Percentiles rank a stretch among this genome's conserved stretches.
phyloP scores from a whole-genome alignment of 2,113 vertebrate genomes.

The Opisthocomus hoazin region DNA sequence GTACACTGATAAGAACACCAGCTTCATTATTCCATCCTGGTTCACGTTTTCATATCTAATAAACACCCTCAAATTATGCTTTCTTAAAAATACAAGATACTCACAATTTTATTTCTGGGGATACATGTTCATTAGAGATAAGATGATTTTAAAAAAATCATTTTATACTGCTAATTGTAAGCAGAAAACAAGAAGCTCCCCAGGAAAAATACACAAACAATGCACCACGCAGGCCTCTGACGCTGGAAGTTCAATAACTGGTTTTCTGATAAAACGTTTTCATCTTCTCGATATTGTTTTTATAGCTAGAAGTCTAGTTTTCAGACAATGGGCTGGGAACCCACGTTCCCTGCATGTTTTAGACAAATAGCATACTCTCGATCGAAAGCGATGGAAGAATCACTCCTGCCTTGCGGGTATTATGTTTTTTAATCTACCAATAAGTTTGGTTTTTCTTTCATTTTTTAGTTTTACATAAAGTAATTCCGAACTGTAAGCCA shows the following conservation, averaged over 20 bases:
- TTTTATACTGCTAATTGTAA: slow-evolving; percentile 24
- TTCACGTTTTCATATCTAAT: neutral
- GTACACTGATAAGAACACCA: neutral
- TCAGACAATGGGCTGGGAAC: slow-evolving; percentile 26
- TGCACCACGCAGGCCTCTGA: neutral
- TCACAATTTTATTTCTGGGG: neutral
- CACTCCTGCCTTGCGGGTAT: neutral
- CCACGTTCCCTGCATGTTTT: slow-evolving; percentile 23
- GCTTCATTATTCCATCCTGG: neutral
- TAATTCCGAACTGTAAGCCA: slow-evolving; percentile 72
- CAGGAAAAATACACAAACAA: slow-evolving; percentile 4
- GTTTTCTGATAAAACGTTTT: slow-evolving; percentile 43
- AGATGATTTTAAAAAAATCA: neutral
- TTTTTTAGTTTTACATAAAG: slow-evolving; percentile 70
- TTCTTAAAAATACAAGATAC: neutral
- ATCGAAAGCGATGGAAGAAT: neutral
- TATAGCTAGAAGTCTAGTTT: slow-evolving; percentile 13
- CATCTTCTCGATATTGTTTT: slow-evolving; percentile 4
- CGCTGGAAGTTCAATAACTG: neutral
- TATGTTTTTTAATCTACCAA: slow-evolving; percentile 55
- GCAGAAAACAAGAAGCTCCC: slow-evolving; percentile 11
- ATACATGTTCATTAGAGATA: slow-evolving; percentile 45
- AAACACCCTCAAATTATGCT: slow-evolving; percentile 4
- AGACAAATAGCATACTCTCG: slow-evolving; percentile 58
- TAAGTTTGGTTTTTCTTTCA: slow-evolving; percentile 37